phyloP scores from a whole-genome alignment of 2,888 invertebrate genomes.

The Sthenelais limicola region DNA sequence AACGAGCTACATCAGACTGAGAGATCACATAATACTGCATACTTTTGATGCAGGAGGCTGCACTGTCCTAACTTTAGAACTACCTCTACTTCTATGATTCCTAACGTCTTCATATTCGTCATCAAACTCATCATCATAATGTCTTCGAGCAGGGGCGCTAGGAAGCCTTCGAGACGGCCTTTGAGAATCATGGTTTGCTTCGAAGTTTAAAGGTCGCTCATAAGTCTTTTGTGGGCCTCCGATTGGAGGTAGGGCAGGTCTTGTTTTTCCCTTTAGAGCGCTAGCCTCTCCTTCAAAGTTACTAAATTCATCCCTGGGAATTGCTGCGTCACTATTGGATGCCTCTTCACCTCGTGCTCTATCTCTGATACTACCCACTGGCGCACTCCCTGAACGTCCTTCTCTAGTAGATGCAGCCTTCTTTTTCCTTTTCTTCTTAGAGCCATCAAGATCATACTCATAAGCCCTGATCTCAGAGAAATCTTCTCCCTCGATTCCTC shows the following conservation, averaged over 20 bases:
- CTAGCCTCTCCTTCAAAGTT: too few relatives aligned
- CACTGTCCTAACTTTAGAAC: neutral
- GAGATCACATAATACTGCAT: slow-evolving; percentile 47
- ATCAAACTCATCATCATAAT: neutral
- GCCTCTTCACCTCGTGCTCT: too few relatives aligned
- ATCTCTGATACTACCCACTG: too few relatives aligned
- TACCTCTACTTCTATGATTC: too few relatives aligned
- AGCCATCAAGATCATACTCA: neutral
- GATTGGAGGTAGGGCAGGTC: neutral
- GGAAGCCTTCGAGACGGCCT: slow-evolving; percentile 4
- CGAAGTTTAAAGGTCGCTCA: slow-evolving; percentile 12
- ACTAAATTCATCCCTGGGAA: too few relatives aligned
- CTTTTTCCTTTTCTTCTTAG: too few relatives aligned
- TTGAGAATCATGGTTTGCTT: slow-evolving; percentile 14
- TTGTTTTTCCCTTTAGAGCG: too few relatives aligned
- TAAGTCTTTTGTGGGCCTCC: slow-evolving; percentile 1
- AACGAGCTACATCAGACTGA: slow-evolving; percentile 46
- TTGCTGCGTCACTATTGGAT: too few relatives aligned
- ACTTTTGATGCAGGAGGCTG: slow-evolving; percentile 17
- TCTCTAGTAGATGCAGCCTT: too few relatives aligned
- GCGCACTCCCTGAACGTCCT: too few relatives aligned
- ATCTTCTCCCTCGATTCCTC: slow-evolving; percentile 37
- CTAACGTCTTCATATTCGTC: slow-evolving; percentile 6
- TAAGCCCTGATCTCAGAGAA: slow-evolving; percentile 31
- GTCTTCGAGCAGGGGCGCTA: neutral